These are phyloP conservation scores for Drosophila rufa DNA, from an alignment of 1,140 invertebrate genomes.

Conservation along the genomic window DNA sequence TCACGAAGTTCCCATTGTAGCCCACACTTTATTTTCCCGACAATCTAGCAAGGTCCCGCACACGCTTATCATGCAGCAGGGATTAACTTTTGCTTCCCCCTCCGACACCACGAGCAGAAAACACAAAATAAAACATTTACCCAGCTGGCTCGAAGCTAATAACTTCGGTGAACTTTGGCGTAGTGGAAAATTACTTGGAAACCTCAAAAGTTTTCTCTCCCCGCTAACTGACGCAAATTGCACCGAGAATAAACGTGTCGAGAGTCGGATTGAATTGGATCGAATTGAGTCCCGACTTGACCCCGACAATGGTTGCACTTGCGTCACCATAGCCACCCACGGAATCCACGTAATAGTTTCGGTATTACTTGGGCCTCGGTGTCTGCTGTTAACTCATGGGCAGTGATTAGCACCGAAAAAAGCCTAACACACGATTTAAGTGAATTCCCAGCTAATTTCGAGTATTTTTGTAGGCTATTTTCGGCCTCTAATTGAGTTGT, in stretches of 20 bases:
- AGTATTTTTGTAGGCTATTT: conserved; percentile 1
- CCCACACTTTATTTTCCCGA: background rate
- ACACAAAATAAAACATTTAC: conserved; percentile 2
- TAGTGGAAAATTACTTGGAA: conserved; percentile 59
- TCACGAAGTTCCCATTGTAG: conserved; percentile 8
- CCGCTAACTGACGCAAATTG: conserved; percentile 67
- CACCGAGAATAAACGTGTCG: conserved; percentile 51
- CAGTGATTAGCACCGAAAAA: conserved; percentile 14
- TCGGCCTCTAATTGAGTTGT: conserved; percentile 52
- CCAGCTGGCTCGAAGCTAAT: conserved; percentile 6
- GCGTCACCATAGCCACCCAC: conserved; percentile 49
- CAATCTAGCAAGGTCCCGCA: background rate
- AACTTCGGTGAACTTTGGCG: conserved; percentile 43
- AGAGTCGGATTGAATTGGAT: conserved; percentile 16
- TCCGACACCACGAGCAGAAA: background rate
- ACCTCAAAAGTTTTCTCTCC: conserved; percentile 52
- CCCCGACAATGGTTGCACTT: conserved; percentile 52
- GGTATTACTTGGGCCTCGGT: conserved; percentile 22
- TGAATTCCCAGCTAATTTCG: conserved; percentile 10
- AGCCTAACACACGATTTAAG: conserved; percentile 13
- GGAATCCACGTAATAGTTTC: conserved; percentile 17
- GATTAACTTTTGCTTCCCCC: conserved; percentile 24
- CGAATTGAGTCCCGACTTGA: conserved; percentile 33
- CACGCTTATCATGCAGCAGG: conserved; percentile 16
- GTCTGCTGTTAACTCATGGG: conserved; percentile 17